Evolutionary conservation across 2,888 invertebrate species (phyloP), one percentile per base, ranked within the genome.

Genomic region (Germaria angustata): DNA sequence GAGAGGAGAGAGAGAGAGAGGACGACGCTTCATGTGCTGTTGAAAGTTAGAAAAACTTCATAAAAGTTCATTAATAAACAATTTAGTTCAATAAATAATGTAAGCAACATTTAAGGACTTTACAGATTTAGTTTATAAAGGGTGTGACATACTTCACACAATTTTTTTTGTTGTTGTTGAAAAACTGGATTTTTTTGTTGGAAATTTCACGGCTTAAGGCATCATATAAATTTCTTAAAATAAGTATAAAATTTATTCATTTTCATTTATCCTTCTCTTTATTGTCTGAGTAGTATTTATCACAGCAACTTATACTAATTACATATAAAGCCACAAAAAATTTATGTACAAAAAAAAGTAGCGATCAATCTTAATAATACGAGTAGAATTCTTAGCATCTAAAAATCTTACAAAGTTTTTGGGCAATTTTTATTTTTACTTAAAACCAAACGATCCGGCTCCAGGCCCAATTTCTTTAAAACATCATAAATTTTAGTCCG

Each of bases 361-460:
- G 4, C 4, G 4, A 28, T 28, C 28, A 49, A 69, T 41, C 44
- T 79, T 73, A 80, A 28, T 8, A 78, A 44, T 46, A 46, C 41
- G 24, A 36, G n/a, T 5, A 34, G 9, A n/a, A 39, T 24, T 15
- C 72, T 77, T 73, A 68, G 41, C 34, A 39, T 59, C 57, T 39
- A 39, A 61, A 1, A 63, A n/a, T 1, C 53, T 85, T 85, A 88
- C 63, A 87, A 84, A 49, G 87, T 85, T 72, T 87, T 86, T 32
- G 91, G 91, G 78, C 95, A 95, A 88, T 95, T 93, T 86, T 91
- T 92, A 90, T 94, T 95, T 90, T 94, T 94, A 86, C 95, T 93
- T 82, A 95, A 91, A 84, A 95, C 93, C 84, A 95, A 92, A 84
- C 95, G 92, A 88, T 95, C 95, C 11, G 95, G 93, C 90, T 95